Evolutionary conservation across 2,113 vertebrate genomes (phyloP), one percentile per base, ranked within the genome.

Genomic region (Mus spicilegus): DNA sequence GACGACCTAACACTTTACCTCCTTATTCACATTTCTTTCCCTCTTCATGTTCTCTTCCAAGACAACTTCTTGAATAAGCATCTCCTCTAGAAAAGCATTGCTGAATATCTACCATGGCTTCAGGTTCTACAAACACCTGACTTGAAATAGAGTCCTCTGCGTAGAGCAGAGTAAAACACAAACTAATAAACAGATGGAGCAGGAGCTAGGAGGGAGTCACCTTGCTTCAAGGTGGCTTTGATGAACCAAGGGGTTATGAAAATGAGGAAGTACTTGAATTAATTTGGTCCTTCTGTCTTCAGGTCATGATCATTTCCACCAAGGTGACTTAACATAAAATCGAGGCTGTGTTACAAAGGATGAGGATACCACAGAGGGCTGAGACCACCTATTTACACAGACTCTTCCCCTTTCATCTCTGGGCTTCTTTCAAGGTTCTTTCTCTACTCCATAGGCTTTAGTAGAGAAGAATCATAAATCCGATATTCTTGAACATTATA

Each of bases 241-340:
- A 56, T 61, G 77, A 96, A 36, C 51, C 67, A 75, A 87, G 14
- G 36, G 3, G 7, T 88, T 70, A 73, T 26, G 70, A 49, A 54
- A 78, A 84, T 90, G 28, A 61, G 69, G 93, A 92, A n/a, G 46
- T 69, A 1, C 42, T 77, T 63, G n/a, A 90, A 92, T 82, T 78
- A 76, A 90, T 93, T 70, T 72, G 80, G 86, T 72, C 42, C 78
- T 75, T 26, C 8, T 76, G 24, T 87, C 91, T 87, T n/a, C 8
- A 49, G 89, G 5, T 81, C 93, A 51, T 30, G 36, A 84, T 39
- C 10, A 30, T 14, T 11, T 4, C 16, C 4, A 30, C 28, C 39
- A 70, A 80, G 49, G 36, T 46, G 67, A 89, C 69, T 94, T 73
- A 75, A 72, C 78, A 39, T 86, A 80, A 94, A 92, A 76, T 36